Evolutionary conservation across 2,888 invertebrate species (phyloP).

Genomic region (Drosophila flavopinicola): DNA sequence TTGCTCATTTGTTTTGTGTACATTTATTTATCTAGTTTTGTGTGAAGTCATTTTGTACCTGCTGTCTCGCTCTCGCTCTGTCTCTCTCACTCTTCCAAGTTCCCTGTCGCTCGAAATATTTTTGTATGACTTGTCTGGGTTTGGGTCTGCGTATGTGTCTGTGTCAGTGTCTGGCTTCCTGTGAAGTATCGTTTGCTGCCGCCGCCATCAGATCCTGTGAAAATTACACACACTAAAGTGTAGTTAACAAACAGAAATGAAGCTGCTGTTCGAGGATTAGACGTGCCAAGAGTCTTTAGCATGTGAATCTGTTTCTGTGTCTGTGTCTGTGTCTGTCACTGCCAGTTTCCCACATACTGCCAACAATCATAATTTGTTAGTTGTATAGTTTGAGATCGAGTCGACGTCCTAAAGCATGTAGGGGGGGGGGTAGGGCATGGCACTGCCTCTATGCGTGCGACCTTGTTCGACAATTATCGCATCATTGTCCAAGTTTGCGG

Average conservation of each 20-base stretch:
- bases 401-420: constrained; percentile 21
- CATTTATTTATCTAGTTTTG: constrained; percentile 71
- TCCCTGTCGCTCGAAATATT: constrained; percentile 43
- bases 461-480: constrained; percentile 57
- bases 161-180: constrained; percentile 50
- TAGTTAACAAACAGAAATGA: constrained; percentile 80
- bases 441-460: constrained; percentile 39
- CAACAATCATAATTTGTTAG: constrained; percentile 66
- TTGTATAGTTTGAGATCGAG: constrained; percentile 51
- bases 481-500: constrained; percentile 6
- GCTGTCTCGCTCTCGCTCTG: constrained; percentile 25
- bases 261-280: constrained; percentile 74
- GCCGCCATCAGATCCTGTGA: constrained; percentile 74
- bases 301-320: constrained; percentile 24
- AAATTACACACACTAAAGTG: constrained; percentile 77
- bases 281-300: constrained; percentile 55
- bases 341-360: constrained; percentile 43
- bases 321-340: constrained; percentile 30
- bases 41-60: constrained; percentile 79
- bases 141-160: not conserved
- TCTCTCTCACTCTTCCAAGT: not conserved
- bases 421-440: constrained; percentile 19
- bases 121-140: constrained; percentile 44
- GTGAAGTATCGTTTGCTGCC: constrained; percentile 48
- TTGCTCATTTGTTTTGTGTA: constrained; percentile 68